Conservation (phyloP, 1,140 invertebrate species). For the Oryctes rhinoceros region DNA sequence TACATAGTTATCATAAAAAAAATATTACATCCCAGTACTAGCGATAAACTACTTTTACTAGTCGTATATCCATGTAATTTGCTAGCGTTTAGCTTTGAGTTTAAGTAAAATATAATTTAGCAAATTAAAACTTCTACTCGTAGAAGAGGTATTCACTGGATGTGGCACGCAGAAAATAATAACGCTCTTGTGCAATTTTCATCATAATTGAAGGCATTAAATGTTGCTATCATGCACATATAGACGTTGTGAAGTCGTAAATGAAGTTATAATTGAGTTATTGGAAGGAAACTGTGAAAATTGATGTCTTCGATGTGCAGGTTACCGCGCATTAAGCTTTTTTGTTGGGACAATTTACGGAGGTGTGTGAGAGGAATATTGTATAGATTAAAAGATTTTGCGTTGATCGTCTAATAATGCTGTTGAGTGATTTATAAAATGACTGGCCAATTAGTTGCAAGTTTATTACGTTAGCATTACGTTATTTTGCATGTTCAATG, state of each 20-base stretch:
- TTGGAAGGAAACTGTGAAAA: not conserved
- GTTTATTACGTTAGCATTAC: not conserved
- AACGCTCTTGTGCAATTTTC: not conserved
- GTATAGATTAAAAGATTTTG: not conserved
- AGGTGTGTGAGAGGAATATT: not conserved
- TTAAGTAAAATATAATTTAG: too few relatives aligned
- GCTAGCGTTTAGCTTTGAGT: too few relatives aligned
- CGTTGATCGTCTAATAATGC: conserved; percentile 7
- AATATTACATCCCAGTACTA: too few relatives aligned
- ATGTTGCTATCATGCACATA: not conserved
- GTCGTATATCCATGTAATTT: too few relatives aligned
- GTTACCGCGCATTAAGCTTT: not conserved
- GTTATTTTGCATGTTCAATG: not conserved
- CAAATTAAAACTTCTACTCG: not conserved
- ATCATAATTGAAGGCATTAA: not conserved
- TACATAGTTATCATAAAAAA: too few relatives aligned
- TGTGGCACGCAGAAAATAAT: not conserved
- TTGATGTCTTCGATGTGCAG: not conserved
- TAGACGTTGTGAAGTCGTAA: not conserved
- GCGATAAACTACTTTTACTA: too few relatives aligned
- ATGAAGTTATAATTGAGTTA: conserved; percentile 25
- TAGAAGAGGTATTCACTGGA: not conserved
- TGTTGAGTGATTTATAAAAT: conserved; percentile 12
- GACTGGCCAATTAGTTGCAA: not conserved
- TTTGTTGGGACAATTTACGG: conserved; percentile 7